These are phyloP conservation scores for Coregonus sp. DNA, from an alignment of 2,797 vertebrate genomes.

Conservation along the genomic window DNA sequence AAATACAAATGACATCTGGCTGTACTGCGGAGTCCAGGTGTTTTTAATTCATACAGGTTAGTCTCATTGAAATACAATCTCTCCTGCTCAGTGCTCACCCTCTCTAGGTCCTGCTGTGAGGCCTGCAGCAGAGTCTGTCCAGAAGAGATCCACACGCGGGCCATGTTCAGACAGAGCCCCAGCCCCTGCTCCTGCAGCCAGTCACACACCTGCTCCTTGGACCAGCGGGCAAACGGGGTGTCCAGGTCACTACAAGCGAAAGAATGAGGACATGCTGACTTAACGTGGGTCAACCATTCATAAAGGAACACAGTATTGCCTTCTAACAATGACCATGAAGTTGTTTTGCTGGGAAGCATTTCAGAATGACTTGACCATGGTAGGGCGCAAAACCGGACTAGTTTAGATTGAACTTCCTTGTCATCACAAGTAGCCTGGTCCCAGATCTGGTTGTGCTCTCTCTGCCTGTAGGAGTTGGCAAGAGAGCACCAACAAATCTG, in stretches of 20 bases:
- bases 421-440: neutral
- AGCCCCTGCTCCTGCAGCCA: constrained; percentile 96
- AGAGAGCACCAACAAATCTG: neutral
- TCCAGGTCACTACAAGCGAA: constrained; percentile 86
- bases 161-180: constrained; percentile 85
- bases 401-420: neutral
- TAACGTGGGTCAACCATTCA: neutral
- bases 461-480: neutral
- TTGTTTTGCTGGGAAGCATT: no score
- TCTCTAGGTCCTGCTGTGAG: constrained; percentile 94
- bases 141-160: constrained; percentile 90
- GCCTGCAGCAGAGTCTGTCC: constrained; percentile 96
- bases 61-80: neutral
- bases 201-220: constrained; percentile 92
- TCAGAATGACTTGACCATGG: neutral
- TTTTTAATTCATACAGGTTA: neutral
- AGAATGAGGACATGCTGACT: neutral
- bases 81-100: constrained; percentile 74
- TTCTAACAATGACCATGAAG: neutral
- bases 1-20: neutral
- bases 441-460: neutral
- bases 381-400: neutral
- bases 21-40: neutral
- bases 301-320: neutral
- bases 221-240: constrained; percentile 95